Base-by-base conservation (phyloP, 2,113 vertebrate species). In the Tiliqua scincoides region DNA sequence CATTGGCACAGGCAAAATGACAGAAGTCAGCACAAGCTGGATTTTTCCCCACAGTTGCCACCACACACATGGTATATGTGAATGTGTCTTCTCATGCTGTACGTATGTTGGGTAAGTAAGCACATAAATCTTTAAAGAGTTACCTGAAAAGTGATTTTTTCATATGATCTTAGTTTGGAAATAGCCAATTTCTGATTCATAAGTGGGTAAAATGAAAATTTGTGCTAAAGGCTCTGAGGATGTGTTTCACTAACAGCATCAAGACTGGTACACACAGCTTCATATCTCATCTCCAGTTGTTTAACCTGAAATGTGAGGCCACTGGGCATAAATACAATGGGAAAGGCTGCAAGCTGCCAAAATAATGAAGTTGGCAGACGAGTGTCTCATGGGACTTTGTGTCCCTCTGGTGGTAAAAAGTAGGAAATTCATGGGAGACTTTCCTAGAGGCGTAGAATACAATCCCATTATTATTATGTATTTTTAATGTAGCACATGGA, bases 381-480 rank as follows among this genome's bases (percentile, higher is more conserved):
- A 43, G 25, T 6, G n/a, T 87, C 80, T 83, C 80, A 62, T 83
- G 54, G 54, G 73, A 83, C 63, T 83, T 4, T 77, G 81, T 71
- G n/a, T 43, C 85, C 86, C 80, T 48, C 86, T 87, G 43, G 72
- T 83, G 80, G 86, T 71, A 61, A 78, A 25, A 12, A 52, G 2
- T 10, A 15, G 18, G 35, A 48, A n/a, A 18, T 30, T 62, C 9
- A n/a, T 68, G 30, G 54, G 21, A 54, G 6, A 10, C 6, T 17
- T 23, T 35, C 40, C 54, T 15, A 82, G 30, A 17, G 37, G 43
- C 40, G 30, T n/a, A 30, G 8, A 54, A 18, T 27, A 67, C 27
- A 43, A 67, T 52, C 20, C 25, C n/a, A 48, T 27, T 10, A 14
- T 17, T 11, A 32, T 32, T 32, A 8, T 65, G 63, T 14, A n/a